A percentile compares a stretch with the other conserved stretches of the same genome.
These are phyloP conservation scores for Dreissena rostriformis DNA, from an alignment of 1,140 invertebrate species.

Conservation along the genomic window DNA sequence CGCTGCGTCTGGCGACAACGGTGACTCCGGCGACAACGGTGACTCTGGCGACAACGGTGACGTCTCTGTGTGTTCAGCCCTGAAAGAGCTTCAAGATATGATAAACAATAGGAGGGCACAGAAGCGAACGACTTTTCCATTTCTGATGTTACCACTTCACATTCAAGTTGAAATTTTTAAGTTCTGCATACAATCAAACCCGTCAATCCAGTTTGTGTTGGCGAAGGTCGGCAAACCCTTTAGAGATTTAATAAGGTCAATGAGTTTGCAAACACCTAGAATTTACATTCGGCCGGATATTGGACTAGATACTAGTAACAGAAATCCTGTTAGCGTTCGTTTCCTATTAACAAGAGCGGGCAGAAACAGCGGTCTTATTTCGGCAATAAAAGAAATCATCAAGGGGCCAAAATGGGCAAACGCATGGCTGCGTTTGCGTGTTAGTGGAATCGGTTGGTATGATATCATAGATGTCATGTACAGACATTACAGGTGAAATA, in stretches of 20 bases:
- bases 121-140: conserved; percentile 23
- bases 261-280: conserved; percentile 3
- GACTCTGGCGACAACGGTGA: conserved; percentile 3
- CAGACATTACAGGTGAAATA: conserved; percentile 6
- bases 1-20: not conserved
- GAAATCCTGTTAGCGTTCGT: conserved; percentile 17
- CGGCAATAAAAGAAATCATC: conserved; percentile 6
- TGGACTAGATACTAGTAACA: conserved; percentile 5
- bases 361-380: conserved; percentile 22
- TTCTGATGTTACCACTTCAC: conserved; percentile 15
- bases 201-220: conserved; percentile 5
- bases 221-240: conserved; percentile 3
- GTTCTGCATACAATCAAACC: conserved; percentile 5
- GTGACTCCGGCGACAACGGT: conserved; percentile 3
- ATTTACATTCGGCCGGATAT: conserved; percentile 5
- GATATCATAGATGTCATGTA: conserved; percentile 6
- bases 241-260: conserved; percentile 7
- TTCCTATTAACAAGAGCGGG: conserved; percentile 28
- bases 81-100: conserved; percentile 16
- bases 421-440: conserved; percentile 3
- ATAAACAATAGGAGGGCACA: conserved; percentile 28
- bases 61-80: conserved; percentile 3
- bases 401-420: conserved; percentile 4
- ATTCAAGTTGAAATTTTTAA: conserved; percentile 8
- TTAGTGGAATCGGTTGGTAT: conserved; percentile 5